Percentiles rank a stretch among this genome's conserved stretches.
These are phyloP conservation scores for Neoseiulus cucumeris DNA, from an alignment of 1,140 invertebrate genomes.

Conservation along the genomic window DNA sequence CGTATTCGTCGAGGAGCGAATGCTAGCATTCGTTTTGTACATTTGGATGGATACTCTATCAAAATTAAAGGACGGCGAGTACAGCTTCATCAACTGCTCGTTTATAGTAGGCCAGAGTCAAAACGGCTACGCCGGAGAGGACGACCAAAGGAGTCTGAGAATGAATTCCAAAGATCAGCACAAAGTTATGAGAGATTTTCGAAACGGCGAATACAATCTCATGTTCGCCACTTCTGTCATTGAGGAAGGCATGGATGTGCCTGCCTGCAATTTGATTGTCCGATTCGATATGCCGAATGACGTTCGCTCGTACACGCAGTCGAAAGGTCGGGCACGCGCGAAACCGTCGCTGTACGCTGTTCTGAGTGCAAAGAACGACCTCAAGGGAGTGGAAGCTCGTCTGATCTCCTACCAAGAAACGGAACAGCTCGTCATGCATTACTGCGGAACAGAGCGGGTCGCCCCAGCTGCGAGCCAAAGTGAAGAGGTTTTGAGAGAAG, in stretches of 20 bases:
- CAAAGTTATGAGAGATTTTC: conserved; percentile 43
- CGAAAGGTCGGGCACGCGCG: conserved; percentile 42
- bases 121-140: background rate
- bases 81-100: conserved; percentile 39
- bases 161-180: background rate
- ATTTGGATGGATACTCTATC: conserved; percentile 40
- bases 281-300: conserved; percentile 43
- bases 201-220: conserved; percentile 77
- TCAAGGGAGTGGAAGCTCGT: background rate
- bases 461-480: background rate
- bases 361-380: conserved; percentile 32
- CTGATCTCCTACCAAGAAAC: background rate
- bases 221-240: conserved; percentile 57
- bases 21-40: conserved; percentile 63
- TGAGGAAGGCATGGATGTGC: conserved; percentile 62
- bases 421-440: background rate
- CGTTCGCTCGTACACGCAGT: conserved; percentile 49
- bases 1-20: conserved; percentile 56
- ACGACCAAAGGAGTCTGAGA: background rate
- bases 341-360: conserved; percentile 45
- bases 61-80: conserved; percentile 21
- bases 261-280: conserved; percentile 52
- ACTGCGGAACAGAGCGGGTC: background rate
- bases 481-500: background rate
- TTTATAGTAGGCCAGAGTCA: conserved; percentile 40